A percentile compares a stretch with the other conserved stretches of the same genome.
Conservation (phyloP, 2,888 invertebrate genomes). For the Dryococelus australis region DNA sequence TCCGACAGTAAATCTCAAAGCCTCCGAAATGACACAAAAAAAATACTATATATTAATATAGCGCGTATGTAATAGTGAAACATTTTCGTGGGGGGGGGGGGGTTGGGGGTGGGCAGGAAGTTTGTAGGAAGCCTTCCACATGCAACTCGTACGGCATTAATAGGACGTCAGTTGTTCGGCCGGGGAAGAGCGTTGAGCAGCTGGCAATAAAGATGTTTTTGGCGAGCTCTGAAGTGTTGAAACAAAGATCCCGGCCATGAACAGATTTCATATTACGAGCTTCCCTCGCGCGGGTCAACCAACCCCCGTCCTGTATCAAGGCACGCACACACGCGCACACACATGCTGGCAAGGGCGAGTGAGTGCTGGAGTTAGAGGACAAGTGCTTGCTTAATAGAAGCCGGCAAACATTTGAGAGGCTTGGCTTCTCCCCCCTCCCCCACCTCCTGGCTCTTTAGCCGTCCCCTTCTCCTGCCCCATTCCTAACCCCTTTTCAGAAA, state of each 20-base stretch:
- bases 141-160: too few species aligned
- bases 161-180: too few species aligned
- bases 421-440: slow-evolving; percentile 26
- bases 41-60: too few species aligned
- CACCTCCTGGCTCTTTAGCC: neutral
- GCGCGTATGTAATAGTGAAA: too few species aligned
- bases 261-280: neutral
- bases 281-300: neutral
- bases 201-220: slow-evolving; percentile 13
- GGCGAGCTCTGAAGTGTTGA: slow-evolving; percentile 10
- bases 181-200: neutral
- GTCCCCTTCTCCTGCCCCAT: slow-evolving; percentile 20
- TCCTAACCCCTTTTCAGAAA: slow-evolving; percentile 49
- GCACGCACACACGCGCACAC: slow-evolving; percentile 4
- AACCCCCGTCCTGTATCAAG: neutral
- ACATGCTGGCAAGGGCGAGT: neutral
- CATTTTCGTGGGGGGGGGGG: too few species aligned
- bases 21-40: too few species aligned
- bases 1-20: too few species aligned
- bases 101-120: too few species aligned
- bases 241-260: neutral
- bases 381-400: slow-evolving; percentile 26
- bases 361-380: slow-evolving; percentile 18
- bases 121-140: too few species aligned
- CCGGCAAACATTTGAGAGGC: slow-evolving; percentile 29